These are phyloP conservation scores for Limnephilus auricula DNA, from an alignment of 2,888 invertebrate genomes.

Conservation along the genomic window DNA sequence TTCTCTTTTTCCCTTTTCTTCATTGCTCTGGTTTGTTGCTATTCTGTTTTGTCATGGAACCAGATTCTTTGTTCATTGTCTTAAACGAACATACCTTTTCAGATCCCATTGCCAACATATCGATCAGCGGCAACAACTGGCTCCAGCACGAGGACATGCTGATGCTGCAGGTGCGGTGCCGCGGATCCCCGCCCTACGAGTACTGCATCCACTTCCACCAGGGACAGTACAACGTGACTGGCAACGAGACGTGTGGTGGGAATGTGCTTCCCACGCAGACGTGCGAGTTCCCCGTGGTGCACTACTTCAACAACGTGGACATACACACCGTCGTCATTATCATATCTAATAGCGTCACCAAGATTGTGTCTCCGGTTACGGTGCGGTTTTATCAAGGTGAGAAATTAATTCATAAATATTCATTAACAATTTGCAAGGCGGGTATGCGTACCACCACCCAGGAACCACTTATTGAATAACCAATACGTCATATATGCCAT, in stretches of 20 bases:
- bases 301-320: constrained; percentile 84
- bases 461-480: too few species aligned
- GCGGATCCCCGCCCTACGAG: constrained; percentile 85
- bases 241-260: constrained; percentile 84
- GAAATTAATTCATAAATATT: neutral
- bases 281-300: constrained; percentile 81
- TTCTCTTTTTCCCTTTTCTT: too few species aligned
- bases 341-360: constrained; percentile 86
- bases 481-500: too few species aligned
- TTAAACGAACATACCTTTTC: constrained; percentile 67
- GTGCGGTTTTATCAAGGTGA: constrained; percentile 92
- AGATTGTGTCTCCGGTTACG: constrained; percentile 82
- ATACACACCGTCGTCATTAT: constrained; percentile 88
- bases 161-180: constrained; percentile 83
- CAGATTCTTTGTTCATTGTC: neutral
- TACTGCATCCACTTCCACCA: constrained; percentile 83
- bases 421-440: too few species aligned
- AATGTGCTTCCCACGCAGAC: constrained; percentile 71
- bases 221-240: constrained; percentile 84
- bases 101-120: constrained; percentile 86
- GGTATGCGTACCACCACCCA: too few species aligned
- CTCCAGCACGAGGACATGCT: constrained; percentile 88
- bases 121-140: constrained; percentile 88
- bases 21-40: too few species aligned
- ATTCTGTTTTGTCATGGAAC: constrained; percentile 38